These are phyloP conservation scores for Aporophyla nigra DNA, from an alignment of 2,888 invertebrate species.

Conservation along the genomic window DNA sequence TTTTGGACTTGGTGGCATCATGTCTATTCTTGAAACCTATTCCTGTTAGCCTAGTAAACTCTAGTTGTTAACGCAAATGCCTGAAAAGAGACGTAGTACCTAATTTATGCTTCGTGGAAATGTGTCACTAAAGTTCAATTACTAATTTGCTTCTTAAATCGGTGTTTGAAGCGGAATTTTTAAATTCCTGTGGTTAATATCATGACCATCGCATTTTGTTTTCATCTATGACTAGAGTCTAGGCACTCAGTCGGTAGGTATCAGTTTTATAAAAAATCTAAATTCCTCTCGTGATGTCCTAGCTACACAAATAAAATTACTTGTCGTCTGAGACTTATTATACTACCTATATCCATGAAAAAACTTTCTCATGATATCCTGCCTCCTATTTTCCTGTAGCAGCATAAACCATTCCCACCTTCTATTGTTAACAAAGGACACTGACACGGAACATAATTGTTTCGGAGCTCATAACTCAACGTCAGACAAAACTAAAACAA, in stretches of 20 bases:
- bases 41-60: not conserved
- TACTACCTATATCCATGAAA: not conserved
- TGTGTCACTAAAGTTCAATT: not conserved
- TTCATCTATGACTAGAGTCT: too few species aligned
- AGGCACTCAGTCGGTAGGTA: not conserved
- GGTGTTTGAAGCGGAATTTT: not conserved
- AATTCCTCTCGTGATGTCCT: too few species aligned
- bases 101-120: not conserved
- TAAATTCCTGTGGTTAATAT: not conserved
- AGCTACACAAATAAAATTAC: not conserved
- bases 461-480: slow-evolving; percentile 63
- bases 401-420: slow-evolving; percentile 5
- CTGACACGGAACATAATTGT: slow-evolving; percentile 61
- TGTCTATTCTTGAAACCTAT: not conserved
- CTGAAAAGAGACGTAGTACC: not conserved
- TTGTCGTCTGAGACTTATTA: too few species aligned
- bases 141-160: not conserved
- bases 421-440: slow-evolving; percentile 47
- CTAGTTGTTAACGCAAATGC: not conserved
- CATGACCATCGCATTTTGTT: too few species aligned
- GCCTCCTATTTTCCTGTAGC: slow-evolving; percentile 11
- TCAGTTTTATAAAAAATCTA: not conserved
- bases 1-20: not conserved
- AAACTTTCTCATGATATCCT: not conserved
- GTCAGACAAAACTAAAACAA: slow-evolving; percentile 63